Base-by-base conservation (phyloP, 2,888 invertebrate genomes). In the Machimus atricapillus region DNA sequence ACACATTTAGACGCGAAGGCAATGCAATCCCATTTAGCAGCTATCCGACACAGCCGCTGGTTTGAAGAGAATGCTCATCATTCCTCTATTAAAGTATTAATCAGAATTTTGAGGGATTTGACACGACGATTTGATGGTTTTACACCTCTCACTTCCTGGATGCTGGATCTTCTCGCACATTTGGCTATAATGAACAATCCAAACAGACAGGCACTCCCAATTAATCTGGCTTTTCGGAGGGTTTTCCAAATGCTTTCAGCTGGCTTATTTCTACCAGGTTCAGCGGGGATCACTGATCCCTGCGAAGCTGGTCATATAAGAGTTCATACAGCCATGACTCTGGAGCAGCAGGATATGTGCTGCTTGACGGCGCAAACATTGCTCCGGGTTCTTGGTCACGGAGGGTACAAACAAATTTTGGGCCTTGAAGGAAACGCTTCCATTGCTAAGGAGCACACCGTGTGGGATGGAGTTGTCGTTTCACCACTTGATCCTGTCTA, bases 11-110 rank as follows among this genome's bases (percentile, higher is more conserved):
- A 96, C 79, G 94, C 95, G 88, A 96, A 96, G 91, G 94, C 96
- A 73, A 96, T 98, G 93, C 96, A 96, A 92, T 96, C 97, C 86
- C 98, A 99, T 92, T 93, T 98, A 90, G 97, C 98, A 0, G 98
- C 98, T 0, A 98, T 99, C 88, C 94, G 98, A 37, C 99, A 99
- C 92, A 97, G 98, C 87, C 95, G 98, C 40, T 99, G 99, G 99
- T 99, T 99, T 92, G 99, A 99, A 91, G 99, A 99, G 92, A 98
- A 98, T 91, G 98, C 98, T 0, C 98, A 97, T 91, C 98, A 99
- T 92, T 98, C 98, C 6, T 98, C 98, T 31, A 98, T 99, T 88
- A 98, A 98, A 94, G 97, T 97, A 7, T 93, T 99, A 16, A 98
- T 99, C 89, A 95, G 99, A 1, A 94, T 99, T 34, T 93, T 99